Evolutionary conservation across 2,113 vertebrate species (phyloP), one percentile per base, ranked within the genome.

Genomic region (Coracopsis vasa): DNA sequence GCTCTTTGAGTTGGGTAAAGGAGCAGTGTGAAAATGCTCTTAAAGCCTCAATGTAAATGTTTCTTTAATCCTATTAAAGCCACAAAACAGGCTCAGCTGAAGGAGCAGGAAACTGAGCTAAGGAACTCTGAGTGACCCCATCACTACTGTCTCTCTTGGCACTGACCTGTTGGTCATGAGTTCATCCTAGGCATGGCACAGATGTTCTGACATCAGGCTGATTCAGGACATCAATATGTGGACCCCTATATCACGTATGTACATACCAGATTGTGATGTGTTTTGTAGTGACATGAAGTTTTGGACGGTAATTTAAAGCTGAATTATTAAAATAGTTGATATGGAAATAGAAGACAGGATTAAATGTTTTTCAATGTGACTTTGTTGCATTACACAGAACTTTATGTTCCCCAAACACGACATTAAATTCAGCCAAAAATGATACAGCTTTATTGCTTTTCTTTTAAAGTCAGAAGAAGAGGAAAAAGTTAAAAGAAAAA

Each of bases 11-110:
- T 29, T 69, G 84, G 94, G 88, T 81, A 82, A 90, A 94, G 81
- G 35, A 93, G 85, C 70, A 79, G 89, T 62, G 78, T 96, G 92
- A 98, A 98, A 97, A 97, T 85, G 90, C 69, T 96, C 86, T 95
- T 94, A 95, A 94, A 96, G 92, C 85, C 69, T 97, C 92, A 92
- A 86, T 78, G 92, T 90, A 97, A 97, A 96, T 97, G 94, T 96
- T 97, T 97, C 94, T 90, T 90, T 98, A 98, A 97, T 97, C 92
- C 78, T 37, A 87, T 86, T 88, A 95, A 96, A 97, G 82, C 83
- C 91, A 92, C 93, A 94, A 96, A 97, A 97, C 90, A 97, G 86
- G 93, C 53, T 64, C 78, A 94, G 93, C 85, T 91, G 92, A 97
- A 95, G 73, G 94, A 94, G 92, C 27, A 97, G 92, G 94, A 97